Base-by-base conservation (phyloP, 2,888 invertebrate species). In the Aleiodes leptofemur region DNA sequence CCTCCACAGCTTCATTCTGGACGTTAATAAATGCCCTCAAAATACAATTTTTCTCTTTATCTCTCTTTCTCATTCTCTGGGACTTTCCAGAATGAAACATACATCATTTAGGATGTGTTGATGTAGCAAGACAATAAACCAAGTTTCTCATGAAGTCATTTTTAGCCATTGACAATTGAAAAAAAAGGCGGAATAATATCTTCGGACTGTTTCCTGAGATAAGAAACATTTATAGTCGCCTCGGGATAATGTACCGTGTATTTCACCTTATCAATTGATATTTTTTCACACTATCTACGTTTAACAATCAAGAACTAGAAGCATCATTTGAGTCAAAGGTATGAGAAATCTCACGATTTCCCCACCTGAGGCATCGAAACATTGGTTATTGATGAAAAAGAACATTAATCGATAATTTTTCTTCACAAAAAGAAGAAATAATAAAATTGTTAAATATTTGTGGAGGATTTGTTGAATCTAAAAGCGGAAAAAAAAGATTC, bases 231-330 rank as follows among this genome's bases (percentile, higher is more conserved):
- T 38, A 64, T 64, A 48, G 16, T 64, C 43, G 11, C 23, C 64
- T 64, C 23, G 43, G 64, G 64, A 64, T 64, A 64, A 48, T 64
- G 48, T 48, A 16, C 8, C 43, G 16, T 55, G 14, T 55, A 9
- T 64, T 64, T 48, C 34, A 4, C 14, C 43, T 48, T 48, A 43
- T 48, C 43, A 55, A 64, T 64, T 48, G 16, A 14, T 61, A 34
- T 38, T 61, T 61, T 61, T 64, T 64, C 64, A 43, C 64, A 9
- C 48, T 64, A 64, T 64, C 64, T 64, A 23, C 11, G 23, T 48
- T 43, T 1, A 43, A 64, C 23, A 8, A 64, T 48, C 11, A 43
- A 48, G 64, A 23, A 56, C 11, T 56, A 56, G 56, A 23, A 56
- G 29, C 23, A 43, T 55, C 55, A 55, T 16, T 55, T 7, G 16